A percentile compares a stretch with the other conserved stretches of the same genome.
Conservation (phyloP, 2,888 invertebrate species). For the Creontiades dilutus region DNA sequence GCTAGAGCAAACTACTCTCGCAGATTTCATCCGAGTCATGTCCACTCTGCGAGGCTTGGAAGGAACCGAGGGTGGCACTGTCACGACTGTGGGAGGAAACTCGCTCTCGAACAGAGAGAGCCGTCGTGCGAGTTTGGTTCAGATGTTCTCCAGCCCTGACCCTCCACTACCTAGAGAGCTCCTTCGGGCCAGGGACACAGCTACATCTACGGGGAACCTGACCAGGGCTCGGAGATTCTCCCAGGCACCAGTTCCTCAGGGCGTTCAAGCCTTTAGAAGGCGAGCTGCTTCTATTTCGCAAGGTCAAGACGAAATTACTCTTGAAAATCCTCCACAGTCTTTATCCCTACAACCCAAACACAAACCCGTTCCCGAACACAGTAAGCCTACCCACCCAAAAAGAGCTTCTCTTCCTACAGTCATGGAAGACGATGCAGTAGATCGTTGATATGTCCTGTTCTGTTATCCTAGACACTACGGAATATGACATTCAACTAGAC, state of each 20-base stretch:
- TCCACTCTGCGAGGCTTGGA: conserved; percentile 57
- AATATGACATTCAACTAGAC: too few species aligned
- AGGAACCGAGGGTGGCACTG: neutral
- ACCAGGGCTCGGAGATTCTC: conserved; percentile 68
- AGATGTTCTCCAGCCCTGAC: conserved; percentile 46
- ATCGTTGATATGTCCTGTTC: too few species aligned
- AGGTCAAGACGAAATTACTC: conserved; percentile 49
- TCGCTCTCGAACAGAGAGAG: conserved; percentile 36
- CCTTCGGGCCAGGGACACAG: conserved; percentile 46
- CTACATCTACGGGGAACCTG: conserved; percentile 48
- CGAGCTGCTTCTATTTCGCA: conserved; percentile 74
- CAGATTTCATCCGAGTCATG: conserved; percentile 87
- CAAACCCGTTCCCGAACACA: conserved; percentile 28
- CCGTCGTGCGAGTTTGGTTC: conserved; percentile 54
- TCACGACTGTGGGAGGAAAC: neutral
- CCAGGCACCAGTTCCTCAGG: conserved; percentile 64
- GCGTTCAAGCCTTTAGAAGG: conserved; percentile 47
- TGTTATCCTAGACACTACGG: too few species aligned
- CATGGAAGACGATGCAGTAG: conserved; percentile 33
- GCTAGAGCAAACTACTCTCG: conserved; percentile 89
- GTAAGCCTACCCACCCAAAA: neutral
- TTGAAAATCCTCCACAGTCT: neutral
- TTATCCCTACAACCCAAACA: neutral
- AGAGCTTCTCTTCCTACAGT: conserved; percentile 34
- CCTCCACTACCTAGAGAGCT: conserved; percentile 63